Evolutionary conservation across 2,797 vertebrate genomes (phyloP).

Genomic region (Mormyrops boulengeri): DNA sequence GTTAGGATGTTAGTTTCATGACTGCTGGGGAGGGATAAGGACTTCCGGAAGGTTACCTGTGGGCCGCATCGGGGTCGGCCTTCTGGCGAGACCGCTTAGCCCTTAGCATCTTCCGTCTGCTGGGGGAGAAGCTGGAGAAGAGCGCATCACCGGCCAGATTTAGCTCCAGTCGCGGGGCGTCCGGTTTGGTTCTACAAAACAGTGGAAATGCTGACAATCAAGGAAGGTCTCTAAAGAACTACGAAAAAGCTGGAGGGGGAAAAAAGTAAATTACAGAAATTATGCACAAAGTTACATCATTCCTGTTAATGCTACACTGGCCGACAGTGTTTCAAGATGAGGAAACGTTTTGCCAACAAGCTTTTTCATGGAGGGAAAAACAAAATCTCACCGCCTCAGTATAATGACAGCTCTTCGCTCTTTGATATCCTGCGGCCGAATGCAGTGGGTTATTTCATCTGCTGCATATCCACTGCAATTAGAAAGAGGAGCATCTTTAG

Average conservation of each 20-base stretch:
- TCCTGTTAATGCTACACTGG: neutral
- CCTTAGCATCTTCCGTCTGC: constrained; percentile 75
- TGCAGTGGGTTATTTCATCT: constrained; percentile 97
- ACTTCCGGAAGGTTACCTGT: constrained; percentile 67
- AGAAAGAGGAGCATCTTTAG: neutral
- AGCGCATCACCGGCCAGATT: constrained; percentile 66
- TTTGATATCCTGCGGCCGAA: constrained; percentile 97
- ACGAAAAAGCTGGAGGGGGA: neutral
- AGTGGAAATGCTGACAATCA: neutral
- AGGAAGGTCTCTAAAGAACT: neutral
- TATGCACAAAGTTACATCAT: neutral
- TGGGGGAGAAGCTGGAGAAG: constrained; percentile 59
- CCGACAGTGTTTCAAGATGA: neutral
- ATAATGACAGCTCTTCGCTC: constrained; percentile 94
- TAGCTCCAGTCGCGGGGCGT: constrained; percentile 86
- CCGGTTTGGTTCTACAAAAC: constrained; percentile 77
- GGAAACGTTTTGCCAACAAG: neutral
- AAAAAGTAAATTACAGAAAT: neutral
- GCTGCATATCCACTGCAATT: constrained; percentile 87
- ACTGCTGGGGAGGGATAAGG: neutral
- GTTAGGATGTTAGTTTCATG: neutral
- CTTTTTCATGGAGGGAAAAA: neutral
- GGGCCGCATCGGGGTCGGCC: constrained; percentile 88
- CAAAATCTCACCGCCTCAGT: constrained; percentile 81
- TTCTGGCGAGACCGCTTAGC: constrained; percentile 90